Base-by-base conservation (phyloP, 1,140 invertebrate species). In the Archivesica marissinica region DNA sequence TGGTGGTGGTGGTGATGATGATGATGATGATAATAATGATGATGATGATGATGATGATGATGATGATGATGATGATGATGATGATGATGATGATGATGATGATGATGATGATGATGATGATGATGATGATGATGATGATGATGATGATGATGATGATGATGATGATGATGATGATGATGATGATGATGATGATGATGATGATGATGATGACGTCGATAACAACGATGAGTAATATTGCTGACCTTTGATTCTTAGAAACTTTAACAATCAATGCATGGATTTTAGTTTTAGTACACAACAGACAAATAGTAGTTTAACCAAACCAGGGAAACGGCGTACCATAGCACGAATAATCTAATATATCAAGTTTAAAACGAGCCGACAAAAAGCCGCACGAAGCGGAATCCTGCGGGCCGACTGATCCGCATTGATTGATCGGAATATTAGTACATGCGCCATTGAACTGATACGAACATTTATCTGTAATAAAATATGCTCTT, bases 401-500 rank as follows among this genome's bases (percentile, higher is more conserved):
- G 20, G 28, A 35, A 17, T 64, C 59, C 59, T 64, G 59, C 59
- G 59, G 59, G 59, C 38, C 59, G n/a, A 17, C 13, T 64, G 59
- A 64, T 64, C 59, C 59, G 38, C n/a, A 35, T 33, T 64, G 59
- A 64, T 64, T 64, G 59, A 64, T 64, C 1, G 3, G 59, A 50
- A 35, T 50, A 75, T 75, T 54, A 54, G 23, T n/a, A 23, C 72
- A 52, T 35, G 25, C 17, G 50, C 47, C 17, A 52, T 25, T 35
- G 41, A 9, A 15, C 9, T 13, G 2, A 30, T 33, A 52, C 20
- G 44, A 54, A 30, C 30, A 15, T 11, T 54, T 54, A 75, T 54
- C 54, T 75, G 72, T 75, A 75, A 54, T 50, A 74, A 70, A 75
- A 75, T 20, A 33, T 44, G 47, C 72, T 75, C 72, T 75, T 75